Percentiles rank a stretch among this genome's conserved stretches.
Conservation (phyloP, 2,888 invertebrate species). For the Pemphredon lugubris region DNA sequence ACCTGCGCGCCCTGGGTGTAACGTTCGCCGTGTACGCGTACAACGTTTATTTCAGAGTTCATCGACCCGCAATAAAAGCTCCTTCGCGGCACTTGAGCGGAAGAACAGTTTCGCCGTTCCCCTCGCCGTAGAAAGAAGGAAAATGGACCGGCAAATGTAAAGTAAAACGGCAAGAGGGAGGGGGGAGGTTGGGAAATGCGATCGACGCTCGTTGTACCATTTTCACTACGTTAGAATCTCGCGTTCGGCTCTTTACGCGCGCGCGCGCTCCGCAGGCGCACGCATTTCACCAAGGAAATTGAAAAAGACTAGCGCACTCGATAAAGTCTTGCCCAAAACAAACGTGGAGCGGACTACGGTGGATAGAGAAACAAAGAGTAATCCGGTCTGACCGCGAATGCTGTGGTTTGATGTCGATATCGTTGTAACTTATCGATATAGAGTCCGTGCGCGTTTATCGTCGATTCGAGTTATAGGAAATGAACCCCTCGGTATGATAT, state of each 20-base stretch:
- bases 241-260: constrained; percentile 41
- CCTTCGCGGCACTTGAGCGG: constrained; percentile 37
- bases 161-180: constrained; percentile 37
- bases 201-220: constrained; percentile 43
- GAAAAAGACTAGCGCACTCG: constrained; percentile 36
- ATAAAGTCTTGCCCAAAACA: constrained; percentile 5
- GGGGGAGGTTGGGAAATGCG: constrained; percentile 5
- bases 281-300: constrained; percentile 39
- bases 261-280: constrained; percentile 16
- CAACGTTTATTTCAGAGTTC: constrained; percentile 43
- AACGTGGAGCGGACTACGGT: no score
- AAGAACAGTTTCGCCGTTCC: constrained; percentile 41
- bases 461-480: no score
- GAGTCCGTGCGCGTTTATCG: no score
- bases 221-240: constrained; percentile 36
- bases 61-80: constrained; percentile 50
- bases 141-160: constrained; percentile 47
- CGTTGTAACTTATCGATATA: no score
- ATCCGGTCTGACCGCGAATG: no score
- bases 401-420: no score
- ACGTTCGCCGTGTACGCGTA: constrained; percentile 6
- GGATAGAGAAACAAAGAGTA: no score
- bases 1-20: background rate
- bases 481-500: no score
- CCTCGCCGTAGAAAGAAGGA: constrained; percentile 40